Evolutionary conservation across 2,797 vertebrate genomes (phyloP), one percentile per base, ranked within the genome.

Genomic region (Vireo griseus): DNA sequence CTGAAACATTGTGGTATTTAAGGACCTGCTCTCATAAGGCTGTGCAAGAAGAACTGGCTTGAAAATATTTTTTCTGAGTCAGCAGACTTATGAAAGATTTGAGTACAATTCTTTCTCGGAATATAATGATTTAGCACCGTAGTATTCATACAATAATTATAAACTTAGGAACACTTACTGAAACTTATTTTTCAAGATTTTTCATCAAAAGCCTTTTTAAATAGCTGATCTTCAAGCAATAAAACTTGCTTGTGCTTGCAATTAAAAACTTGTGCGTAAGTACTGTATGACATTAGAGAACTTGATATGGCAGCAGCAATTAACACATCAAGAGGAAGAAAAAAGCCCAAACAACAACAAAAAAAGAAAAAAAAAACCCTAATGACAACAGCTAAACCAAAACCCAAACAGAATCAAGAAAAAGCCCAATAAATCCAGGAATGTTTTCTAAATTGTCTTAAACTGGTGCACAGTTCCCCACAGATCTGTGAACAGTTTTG

Each of bases 301-400:
- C 18, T 57, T 6, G 5, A 35, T 48, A 24, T 11, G 16, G 17
- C 11, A 84, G 31, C 29, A 74, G 10, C 9, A 82, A 26, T 61
- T 89, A 72, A 28, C 35, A 47, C 33, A 44, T 39, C 44, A 14
- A 16, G 40, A 71, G 31, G 11, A 74, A 67, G 5, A 44, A 78
- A 47, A 37, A 29, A 18, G 3, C 1, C 1, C 18, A 62, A 51
- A 31, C 8, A 35, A 11, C 6, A 21, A 37, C 37, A 37, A 37
- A 9, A 14, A 50, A 57, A 48, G 21, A 5, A 2, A 1, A 14
- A 50, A 57, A 48, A 26, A 5, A 2, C 1, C 12, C 13, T 7
- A 44, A 8, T 55, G 37, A 8, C 1, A 4, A 11, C 14, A 37
- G 39, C n/a, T 22, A 31, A 83, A 77, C 35, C 18, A 42, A 59